phyloP scores from a whole-genome alignment of 2,113 vertebrate genomes.

The Muntiacus reevesi region DNA sequence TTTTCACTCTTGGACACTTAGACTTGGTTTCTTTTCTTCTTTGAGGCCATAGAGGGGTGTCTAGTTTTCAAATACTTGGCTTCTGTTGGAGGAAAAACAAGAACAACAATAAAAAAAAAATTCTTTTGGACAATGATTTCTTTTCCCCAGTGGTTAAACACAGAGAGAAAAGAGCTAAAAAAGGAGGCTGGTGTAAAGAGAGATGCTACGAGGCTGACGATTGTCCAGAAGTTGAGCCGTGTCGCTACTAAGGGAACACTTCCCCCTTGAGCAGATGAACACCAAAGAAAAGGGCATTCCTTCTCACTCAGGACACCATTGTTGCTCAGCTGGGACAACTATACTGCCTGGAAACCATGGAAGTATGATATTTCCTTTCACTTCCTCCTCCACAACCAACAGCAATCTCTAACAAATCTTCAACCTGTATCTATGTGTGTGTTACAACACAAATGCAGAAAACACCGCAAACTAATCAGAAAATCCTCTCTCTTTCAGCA shows the following conservation, averaged over 20 bases:
- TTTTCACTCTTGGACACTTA: conserved; percentile 13
- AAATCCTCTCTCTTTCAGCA: conserved; percentile 5
- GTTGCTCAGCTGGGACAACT: background rate
- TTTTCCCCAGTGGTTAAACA: background rate
- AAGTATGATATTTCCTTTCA: background rate
- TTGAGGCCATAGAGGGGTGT: background rate
- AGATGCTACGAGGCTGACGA: background rate
- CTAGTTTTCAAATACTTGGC: conserved; percentile 36
- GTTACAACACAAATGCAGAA: background rate
- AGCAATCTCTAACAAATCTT: background rate
- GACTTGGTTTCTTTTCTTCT: background rate
- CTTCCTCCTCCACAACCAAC: background rate
- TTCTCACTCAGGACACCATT: background rate
- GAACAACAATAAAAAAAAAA: background rate
- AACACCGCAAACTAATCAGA: background rate
- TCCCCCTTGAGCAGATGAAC: background rate
- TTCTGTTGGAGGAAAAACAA: conserved; percentile 25
- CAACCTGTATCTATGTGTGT: background rate
- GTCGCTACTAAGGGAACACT: background rate
- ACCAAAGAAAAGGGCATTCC: background rate
- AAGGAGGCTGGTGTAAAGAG: background rate
- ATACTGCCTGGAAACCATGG: background rate
- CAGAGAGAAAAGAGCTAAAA: background rate
- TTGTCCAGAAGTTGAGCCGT: background rate
- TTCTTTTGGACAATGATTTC: background rate